Base-by-base conservation (phyloP, 2,888 invertebrate genomes). In the Noctuana brunneofusca region DNA sequence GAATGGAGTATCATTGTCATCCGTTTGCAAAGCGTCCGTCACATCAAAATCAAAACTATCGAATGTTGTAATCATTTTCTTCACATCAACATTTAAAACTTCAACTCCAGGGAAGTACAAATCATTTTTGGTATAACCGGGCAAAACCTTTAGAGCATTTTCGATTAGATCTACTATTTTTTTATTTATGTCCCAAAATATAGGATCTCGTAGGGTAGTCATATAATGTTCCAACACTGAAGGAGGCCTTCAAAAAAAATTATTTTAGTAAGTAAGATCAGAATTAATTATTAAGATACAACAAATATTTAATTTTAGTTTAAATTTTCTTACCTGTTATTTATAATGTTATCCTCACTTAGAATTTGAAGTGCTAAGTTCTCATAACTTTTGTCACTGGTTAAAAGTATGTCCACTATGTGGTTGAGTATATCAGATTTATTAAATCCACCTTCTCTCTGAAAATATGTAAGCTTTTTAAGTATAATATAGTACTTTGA, bases 181-280 rank as follows among this genome's bases (percentile, higher is more conserved):
- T 76, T 94, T 93, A 78, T 93, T 94, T 66, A 95, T 80, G 64
- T 92, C 92, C 90, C 94, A 96, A 87, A 94, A 95, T 65, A 94
- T 89, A 2, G 96, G 96, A 81, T 96, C 96, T 65, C 95, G 92
- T 72, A 94, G 71, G 64, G 93, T 91, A 1, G 95, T 94, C 78
- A 93, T 92, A 69, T 92, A 93, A 69, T 91, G 91, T 32, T 80
- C 81, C 22, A 91, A 71, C 5, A 80, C 83, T 6, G 89, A 84
- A 14, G 75, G 76, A 59, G 75, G 72, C 53, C 90, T 90, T 77
- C 68, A 87, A 58, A 52, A 27, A 48, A 43, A 8, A 20, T 11
- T 3, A 20, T 16, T 32, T 16, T 35, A 16, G 18, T 18, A 57
- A 43, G 32, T 14, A 12, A 11, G 12, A n/a, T 2, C 6, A 38